phyloP scores from a whole-genome alignment of 35 echinoderm and acorn worm species.

The Lytechinus variegatus region DNA sequence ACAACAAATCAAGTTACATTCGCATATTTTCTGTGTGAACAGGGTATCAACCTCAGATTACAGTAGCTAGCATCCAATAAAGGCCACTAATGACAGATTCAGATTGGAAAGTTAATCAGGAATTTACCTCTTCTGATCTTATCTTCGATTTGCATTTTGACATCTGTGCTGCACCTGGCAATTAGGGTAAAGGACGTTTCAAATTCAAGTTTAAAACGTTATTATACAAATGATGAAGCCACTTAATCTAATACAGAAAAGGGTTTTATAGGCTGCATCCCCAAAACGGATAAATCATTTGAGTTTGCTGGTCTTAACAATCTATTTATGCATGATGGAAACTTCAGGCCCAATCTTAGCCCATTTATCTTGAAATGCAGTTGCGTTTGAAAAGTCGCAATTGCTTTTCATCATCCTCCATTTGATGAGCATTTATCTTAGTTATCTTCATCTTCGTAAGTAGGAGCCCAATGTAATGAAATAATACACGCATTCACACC shows the following conservation, averaged over 20 bases:
- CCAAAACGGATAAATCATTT: background rate
- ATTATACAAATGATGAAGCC: background rate
- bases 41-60: background rate
- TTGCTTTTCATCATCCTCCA: background rate
- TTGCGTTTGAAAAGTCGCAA: background rate
- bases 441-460: background rate
- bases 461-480: background rate
- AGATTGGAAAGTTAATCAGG: background rate
- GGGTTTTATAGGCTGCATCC: background rate
- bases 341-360: background rate
- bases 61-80: background rate
- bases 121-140: constrained; percentile 8
- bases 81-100: background rate
- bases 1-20: background rate
- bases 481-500: background rate
- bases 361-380: background rate
- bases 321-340: background rate
- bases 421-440: background rate
- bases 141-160: background rate
- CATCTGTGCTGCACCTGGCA: background rate
- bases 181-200: background rate
- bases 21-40: background rate
- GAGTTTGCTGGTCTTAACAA: background rate
- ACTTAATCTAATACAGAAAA: background rate
- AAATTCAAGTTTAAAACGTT: background rate